A percentile compares a stretch with the other conserved stretches of the same genome.
phyloP scores from a whole-genome alignment of 2,113 vertebrate species.

The Athene noctua region DNA sequence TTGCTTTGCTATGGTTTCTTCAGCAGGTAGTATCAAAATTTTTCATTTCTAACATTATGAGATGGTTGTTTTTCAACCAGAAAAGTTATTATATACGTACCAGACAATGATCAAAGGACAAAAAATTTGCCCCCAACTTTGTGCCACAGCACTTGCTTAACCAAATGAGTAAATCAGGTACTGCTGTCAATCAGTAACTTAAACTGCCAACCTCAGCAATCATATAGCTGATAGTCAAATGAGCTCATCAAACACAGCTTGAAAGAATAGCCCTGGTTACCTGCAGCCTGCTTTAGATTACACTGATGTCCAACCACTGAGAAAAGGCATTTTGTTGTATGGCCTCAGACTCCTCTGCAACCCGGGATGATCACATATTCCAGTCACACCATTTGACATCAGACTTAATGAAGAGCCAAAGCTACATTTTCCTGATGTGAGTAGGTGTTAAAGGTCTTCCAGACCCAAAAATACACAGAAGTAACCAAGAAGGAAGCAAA shows the following conservation, averaged over 20 bases:
- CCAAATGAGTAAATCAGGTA: neutral
- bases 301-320: neutral
- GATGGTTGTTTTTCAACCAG: neutral
- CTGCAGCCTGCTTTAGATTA: neutral
- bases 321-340: neutral
- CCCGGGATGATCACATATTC: neutral
- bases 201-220: neutral
- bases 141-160: neutral
- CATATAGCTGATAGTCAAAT: neutral
- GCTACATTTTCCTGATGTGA: neutral
- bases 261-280: neutral
- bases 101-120: neutral
- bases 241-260: neutral
- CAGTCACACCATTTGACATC: neutral
- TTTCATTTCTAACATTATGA: neutral
- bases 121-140: neutral
- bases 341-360: neutral
- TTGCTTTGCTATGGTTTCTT: neutral
- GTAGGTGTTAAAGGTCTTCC: neutral
- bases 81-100: neutral
- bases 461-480: neutral
- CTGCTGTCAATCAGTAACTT: neutral
- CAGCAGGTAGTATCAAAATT: neutral
- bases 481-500: neutral
- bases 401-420: neutral